Base-by-base conservation (phyloP, 2,888 invertebrate genomes). In the Agrotis segetum region DNA sequence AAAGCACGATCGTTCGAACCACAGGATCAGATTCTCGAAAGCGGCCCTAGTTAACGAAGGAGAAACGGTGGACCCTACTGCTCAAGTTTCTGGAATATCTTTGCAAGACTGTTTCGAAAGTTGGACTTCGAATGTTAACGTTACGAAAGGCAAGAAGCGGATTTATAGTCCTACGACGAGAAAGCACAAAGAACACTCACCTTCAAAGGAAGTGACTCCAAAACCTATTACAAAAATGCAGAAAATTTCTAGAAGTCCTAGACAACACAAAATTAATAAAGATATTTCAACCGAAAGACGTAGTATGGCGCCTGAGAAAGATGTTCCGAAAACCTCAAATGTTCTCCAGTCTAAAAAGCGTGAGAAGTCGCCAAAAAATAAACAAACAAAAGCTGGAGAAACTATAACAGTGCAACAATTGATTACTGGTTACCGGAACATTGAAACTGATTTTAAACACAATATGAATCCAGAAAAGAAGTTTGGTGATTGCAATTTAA, bases 141-240 rank as follows among this genome's bases (percentile, higher is more conserved):
- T 2, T 14, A 4, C 21, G 0, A 92, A 91, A 79, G 71, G 85
- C 0, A 92, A 90, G 46, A 94, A 95, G 75, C 90, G 94, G 0
- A 84, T 78, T 6, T 90, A 92, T 72, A 93, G 90, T 73, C 91
- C 93, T 0, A 63, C 82, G 0, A 59, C 16, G 71, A 87, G 53
- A 2, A 86, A 85, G 52, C 47, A 80, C n/a, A 85, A 79, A 11
- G 14, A 81, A 1, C 34, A 60, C 19, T 63, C 78, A 0, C 71
- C 78, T 0, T 77, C 72, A 0, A 59, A 85, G 6, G 92, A 94
- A 0, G n/a, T 89, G 0, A 94, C 96, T 0, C 95, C 95, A 0
- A 95, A 93, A 79, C 94, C 93, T 0, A 77, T 77, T 0, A 83
- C 49, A 0, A 96, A 96, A 80, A 90, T 94, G 74, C 91, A 89